These are phyloP conservation scores for Drosophila kuntzei DNA, from an alignment of 2,888 invertebrate species.

Conservation along the genomic window DNA sequence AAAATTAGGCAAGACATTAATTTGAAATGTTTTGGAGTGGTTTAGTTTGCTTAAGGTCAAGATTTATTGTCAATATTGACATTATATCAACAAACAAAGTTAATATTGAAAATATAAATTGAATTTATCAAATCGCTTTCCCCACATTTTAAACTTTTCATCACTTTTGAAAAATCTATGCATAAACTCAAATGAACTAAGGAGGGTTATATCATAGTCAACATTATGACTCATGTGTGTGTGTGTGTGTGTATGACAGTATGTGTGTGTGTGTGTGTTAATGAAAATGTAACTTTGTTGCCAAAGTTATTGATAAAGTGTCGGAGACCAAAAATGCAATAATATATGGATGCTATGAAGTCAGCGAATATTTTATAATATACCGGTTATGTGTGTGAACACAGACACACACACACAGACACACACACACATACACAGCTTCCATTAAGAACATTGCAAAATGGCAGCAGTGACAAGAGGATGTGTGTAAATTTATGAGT, in stretches of 20 bases:
- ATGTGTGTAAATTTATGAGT: not conserved
- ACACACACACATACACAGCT: conserved; percentile 16
- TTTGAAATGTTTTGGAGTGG: too few relatives aligned
- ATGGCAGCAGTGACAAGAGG: conserved; percentile 20
- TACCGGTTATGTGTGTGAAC: conserved; percentile 3
- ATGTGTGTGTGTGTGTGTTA: conserved; percentile 21
- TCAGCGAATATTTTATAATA: conserved; percentile 47
- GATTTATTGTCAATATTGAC: too few relatives aligned
- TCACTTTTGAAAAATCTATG: not conserved
- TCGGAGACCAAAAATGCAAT: conserved; percentile 50
- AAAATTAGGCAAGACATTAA: too few relatives aligned
- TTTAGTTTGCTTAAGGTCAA: too few relatives aligned
- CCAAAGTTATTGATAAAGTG: conserved; percentile 58
- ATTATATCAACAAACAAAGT: too few relatives aligned
- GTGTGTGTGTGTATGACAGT: not conserved
- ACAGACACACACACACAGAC: conserved; percentile 8
- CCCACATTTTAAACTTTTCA: too few relatives aligned
- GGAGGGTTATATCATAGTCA: not conserved
- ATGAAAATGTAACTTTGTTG: conserved; percentile 51
- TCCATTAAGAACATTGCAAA: conserved; percentile 61
- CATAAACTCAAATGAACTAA: not conserved
- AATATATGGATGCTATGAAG: conserved; percentile 49
- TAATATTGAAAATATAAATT: too few relatives aligned
- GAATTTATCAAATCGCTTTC: too few relatives aligned
- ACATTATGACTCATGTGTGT: not conserved